These are phyloP conservation scores for Oncorhynchus tshawytscha DNA, from an alignment of 2,113 vertebrate genomes.

Conservation along the genomic window DNA sequence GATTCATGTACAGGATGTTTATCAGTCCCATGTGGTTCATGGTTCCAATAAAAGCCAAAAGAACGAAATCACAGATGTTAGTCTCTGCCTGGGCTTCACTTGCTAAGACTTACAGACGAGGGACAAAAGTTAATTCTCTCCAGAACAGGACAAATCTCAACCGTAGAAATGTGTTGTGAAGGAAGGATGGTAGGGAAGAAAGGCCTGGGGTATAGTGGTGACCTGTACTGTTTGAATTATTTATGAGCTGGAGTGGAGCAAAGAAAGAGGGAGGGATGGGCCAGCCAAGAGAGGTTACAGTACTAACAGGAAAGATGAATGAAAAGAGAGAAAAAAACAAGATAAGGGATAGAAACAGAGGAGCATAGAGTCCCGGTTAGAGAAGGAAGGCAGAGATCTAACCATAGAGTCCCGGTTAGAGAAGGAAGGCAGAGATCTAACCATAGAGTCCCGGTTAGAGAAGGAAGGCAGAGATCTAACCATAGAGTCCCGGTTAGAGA, in stretches of 20 bases:
- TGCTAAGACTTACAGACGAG: neutral
- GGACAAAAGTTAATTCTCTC: constrained; percentile 10
- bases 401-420: constrained; percentile 22
- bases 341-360: constrained; percentile 26
- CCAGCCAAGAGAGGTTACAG: constrained; percentile 10
- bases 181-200: no score
- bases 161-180: neutral
- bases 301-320: neutral
- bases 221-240: no score
- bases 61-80: neutral
- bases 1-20: neutral
- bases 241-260: neutral
- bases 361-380: constrained; percentile 27
- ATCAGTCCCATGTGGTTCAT: neutral
- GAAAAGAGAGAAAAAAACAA: neutral
- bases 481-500: constrained; percentile 29
- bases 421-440: constrained; percentile 47
- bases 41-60: neutral
- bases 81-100: neutral
- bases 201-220: no score
- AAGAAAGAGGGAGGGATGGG: neutral
- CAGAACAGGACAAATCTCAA: constrained; percentile 17
- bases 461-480: constrained; percentile 43
- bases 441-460: constrained; percentile 30
- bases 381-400: constrained; percentile 47